Evolutionary conservation across 2,797 vertebrate genomes (phyloP).

Genomic region (Erithacus rubecula): DNA sequence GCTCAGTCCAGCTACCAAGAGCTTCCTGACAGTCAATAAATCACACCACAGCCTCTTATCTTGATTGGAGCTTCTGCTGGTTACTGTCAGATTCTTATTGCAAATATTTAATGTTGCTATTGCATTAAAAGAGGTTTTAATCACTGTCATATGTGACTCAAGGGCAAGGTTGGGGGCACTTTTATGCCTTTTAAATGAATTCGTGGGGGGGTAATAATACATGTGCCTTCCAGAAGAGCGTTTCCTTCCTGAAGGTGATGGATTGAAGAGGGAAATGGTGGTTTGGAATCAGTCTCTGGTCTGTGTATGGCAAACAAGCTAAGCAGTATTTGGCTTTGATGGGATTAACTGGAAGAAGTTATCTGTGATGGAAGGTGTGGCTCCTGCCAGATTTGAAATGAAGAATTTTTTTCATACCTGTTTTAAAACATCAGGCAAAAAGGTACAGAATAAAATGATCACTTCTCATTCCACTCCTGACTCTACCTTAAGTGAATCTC

Average conservation of each 20-base stretch:
- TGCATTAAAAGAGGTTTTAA: neutral
- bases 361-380: neutral
- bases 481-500: neutral
- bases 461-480: neutral
- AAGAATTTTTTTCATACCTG: neutral
- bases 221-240: neutral
- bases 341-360: conserved; percentile 9
- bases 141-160: neutral
- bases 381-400: neutral
- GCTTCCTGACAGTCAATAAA: conserved; percentile 21
- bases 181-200: neutral
- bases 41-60: neutral
- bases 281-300: neutral
- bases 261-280: neutral
- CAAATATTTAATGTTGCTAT: neutral
- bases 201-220: neutral
- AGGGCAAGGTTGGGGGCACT: neutral
- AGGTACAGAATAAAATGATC: neutral
- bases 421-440: neutral
- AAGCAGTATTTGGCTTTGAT: neutral
- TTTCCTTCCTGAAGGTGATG: neutral
- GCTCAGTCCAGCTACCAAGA: neutral
- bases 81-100: neutral
- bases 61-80: conserved; percentile 13
- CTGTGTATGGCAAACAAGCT: neutral